Base-by-base conservation (phyloP, 1,140 invertebrate species). In the Mylabris phalerata region DNA sequence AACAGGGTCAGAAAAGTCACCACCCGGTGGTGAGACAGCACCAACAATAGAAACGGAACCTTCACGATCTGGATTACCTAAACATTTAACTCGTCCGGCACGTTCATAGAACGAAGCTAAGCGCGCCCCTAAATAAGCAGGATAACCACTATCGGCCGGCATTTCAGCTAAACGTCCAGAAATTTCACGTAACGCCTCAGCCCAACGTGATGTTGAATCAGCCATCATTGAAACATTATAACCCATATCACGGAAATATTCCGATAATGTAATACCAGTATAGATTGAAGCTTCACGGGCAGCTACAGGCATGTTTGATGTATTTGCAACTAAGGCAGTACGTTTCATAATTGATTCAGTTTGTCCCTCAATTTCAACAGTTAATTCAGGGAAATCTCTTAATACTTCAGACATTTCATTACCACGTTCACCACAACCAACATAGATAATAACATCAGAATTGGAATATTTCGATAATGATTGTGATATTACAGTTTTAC, bases 151-250 rank as follows among this genome's bases (percentile, higher is more conserved):
- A 80, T 94, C 95, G 64, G 98, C 98, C 78, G 98, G 98, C 98
- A 99, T 99, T 84, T 99, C 98, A 78, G 97, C 98, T 69, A 99
- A 82, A 84, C 98, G 95, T 79, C 97, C 69, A 2, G 97, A 99
- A 79, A 99, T 99, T 88, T 99, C 98, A 86, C 98, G 86, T 73
- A 99, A 82, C 69, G 97, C 97, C 78, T 99, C 98, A 50, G 98
- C 98, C 98, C 98, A 99, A 81, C 98, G 93, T 19, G 97, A 99
- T 9, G 98, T 99, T n/a, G 97, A 99, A 78, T 99, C 98, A 68
- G 98, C 98, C 98, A 99, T 99, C 98, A 99, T 99, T 55, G 97
- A 96, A 26, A 99, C 97, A 74, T 99, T 97, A 83, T 98, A 98
- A 77, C 98, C 98, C 97, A 99, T 98, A 75, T 99, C 95, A 75